Evolutionary conservation across 2,113 vertebrate genomes (phyloP), one percentile per base, ranked within the genome.

Genomic region (Camelus dromedarius): DNA sequence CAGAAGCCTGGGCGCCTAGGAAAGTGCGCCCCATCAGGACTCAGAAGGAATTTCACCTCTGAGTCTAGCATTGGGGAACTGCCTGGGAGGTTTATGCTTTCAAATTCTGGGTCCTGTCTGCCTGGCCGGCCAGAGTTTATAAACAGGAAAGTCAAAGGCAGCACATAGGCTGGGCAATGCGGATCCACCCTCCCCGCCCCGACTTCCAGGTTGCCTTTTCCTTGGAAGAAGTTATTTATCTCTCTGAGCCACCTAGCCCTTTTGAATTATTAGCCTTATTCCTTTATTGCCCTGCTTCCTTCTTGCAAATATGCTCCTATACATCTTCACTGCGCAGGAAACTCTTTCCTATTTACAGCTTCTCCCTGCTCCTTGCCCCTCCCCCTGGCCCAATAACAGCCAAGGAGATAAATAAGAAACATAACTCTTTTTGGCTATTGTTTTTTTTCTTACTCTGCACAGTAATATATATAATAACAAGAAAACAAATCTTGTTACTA

Each of bases 401-500:
- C 97, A 97, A 97, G 95, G 97, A 98, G 98, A 99, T 98, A 98
- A 98, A 98, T 98, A 99, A 98, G 98, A 98, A 91, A 93, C 97
- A 98, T 99, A 99, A 99, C 87, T 99, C 98, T 98, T 98, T 96
- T 91, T 64, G 92, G 96, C 97, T 97, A 97, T 98, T 98, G 96
- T 98, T 97, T 96, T 97, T 97, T 98, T 98, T 98, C 91, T 98
- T 98, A 85, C 96, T 50, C 92, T 97, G 97, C 79, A 97, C 93
- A 87, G 96, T 98, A 97, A 98, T 98, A 98, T 98, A 98, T 98
- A 98, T 97, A 98, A 97, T 98, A 98, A 98, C 97, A 98, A 97
- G 97, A 96, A 99, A 98, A 98, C 98, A 98, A 98, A 98, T 98
- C 98, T 98, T 99, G 98, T 98, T 98, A 98, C 98, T 97, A 92